phyloP scores from a whole-genome alignment of 2,113 vertebrate species.

The Nibea albiflora region DNA sequence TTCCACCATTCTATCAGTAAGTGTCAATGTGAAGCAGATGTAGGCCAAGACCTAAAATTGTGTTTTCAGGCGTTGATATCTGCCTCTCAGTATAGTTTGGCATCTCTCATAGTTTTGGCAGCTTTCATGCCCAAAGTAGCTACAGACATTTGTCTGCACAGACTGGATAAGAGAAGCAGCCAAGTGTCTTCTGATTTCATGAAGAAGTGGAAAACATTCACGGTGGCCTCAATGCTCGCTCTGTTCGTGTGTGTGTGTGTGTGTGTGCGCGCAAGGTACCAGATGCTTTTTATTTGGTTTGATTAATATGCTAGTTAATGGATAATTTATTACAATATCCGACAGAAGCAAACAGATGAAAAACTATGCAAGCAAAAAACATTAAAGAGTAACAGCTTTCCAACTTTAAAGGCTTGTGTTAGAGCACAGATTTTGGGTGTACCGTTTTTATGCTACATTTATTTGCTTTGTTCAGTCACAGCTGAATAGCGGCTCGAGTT shows the following conservation, averaged over 20 bases:
- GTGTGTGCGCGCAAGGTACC: constrained; percentile 19
- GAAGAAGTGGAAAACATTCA: constrained; percentile 37
- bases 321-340: constrained; percentile 51
- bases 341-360: constrained; percentile 26
- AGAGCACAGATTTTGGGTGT: constrained; percentile 8
- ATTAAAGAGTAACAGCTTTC: constrained; percentile 17
- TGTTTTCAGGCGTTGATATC: constrained; percentile 41
- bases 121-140: constrained; percentile 49
- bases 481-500: background rate
- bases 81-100: constrained; percentile 53
- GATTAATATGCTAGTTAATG: constrained; percentile 57
- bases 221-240: constrained; percentile 18
- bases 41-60: constrained; percentile 29
- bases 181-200: constrained; percentile 47
- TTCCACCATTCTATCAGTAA: background rate
- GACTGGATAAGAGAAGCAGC: constrained; percentile 50
- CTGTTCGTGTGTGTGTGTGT: background rate
- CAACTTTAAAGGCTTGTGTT: constrained; percentile 28
- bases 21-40: constrained; percentile 38
- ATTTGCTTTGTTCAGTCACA: background rate
- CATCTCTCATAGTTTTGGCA: constrained; percentile 50
- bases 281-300: constrained; percentile 47
- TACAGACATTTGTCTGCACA: constrained; percentile 64
- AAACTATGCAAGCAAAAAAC: constrained; percentile 9
- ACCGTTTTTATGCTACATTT: background rate